Base-by-base conservation (phyloP, 2,113 vertebrate species). In the Psammodynastes pulverulentus region DNA sequence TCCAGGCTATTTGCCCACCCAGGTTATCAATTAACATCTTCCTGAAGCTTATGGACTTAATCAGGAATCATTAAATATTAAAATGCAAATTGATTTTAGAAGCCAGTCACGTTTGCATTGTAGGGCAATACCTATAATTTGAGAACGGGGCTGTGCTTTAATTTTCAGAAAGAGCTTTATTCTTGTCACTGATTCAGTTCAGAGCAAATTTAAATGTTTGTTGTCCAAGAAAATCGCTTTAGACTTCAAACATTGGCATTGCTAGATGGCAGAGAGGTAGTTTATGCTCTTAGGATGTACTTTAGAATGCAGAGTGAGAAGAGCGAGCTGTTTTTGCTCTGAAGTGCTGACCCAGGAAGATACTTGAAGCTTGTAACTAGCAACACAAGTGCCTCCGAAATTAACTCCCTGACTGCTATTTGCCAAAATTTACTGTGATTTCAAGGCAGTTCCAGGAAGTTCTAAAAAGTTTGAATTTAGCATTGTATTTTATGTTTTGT, bases 41-140 rank as follows among this genome's bases (percentile, higher is more conserved):
- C 3, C 46, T 26, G 88, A 92, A 72, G 85, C 72, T 91, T 95
- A 95, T 96, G 96, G 95, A 96, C 95, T 94, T 96, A 85, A 93
- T 91, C 34, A 91, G 91, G 92, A 89, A 94, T 94, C 95, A 95
- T 97, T 96, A 95, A 96, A 96, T 96, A 96, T 97, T 97, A 96
- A 96, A 94, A 96, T 93, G 45, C 93, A 95, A 93, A 96, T 91
- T 58, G 95, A 91, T 95, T 93, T 94, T 96, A 94, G 94, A 96
- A 97, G 95, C 89, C 53, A 86, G 2, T 84, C 84, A 0, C 46
- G 4, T 94, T 94, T 94, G 92, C 92, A 48, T 92, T 94, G 93
- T 87, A 91, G 84, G 92, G 95, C 94, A 96, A 96, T 97, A 95
- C 96, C 95, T 95, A 93, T 95, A 95, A 97, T 96, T 96, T 52